phyloP scores from a whole-genome alignment of 2,888 invertebrate species.

The Eupithecia pulchellata region DNA sequence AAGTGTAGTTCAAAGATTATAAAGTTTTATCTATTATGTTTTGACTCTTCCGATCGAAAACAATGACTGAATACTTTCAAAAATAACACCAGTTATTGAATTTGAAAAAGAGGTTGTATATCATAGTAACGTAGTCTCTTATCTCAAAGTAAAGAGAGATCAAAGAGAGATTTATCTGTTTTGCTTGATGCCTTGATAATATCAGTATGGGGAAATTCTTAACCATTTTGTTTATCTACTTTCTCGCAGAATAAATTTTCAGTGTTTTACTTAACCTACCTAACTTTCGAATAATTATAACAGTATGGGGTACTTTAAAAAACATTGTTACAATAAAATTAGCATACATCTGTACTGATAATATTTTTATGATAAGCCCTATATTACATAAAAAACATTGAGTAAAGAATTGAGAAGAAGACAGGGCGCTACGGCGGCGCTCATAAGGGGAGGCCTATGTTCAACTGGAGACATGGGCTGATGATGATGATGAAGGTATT shows the following conservation, averaged over 20 bases:
- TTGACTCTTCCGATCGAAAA: neutral
- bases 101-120: neutral
- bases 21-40: neutral
- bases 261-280: neutral
- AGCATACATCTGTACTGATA: too few relatives aligned
- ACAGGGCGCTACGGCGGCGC: too few relatives aligned
- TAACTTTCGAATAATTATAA: neutral
- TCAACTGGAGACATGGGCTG: too few relatives aligned
- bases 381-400: too few relatives aligned
- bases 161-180: neutral
- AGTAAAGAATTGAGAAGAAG: too few relatives aligned
- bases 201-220: neutral
- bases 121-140: conserved; percentile 24
- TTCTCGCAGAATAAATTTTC: neutral
- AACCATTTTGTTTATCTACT: neutral
- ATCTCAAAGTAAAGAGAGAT: conserved; percentile 16
- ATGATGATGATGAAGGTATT: too few relatives aligned
- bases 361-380: too few relatives aligned
- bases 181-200: neutral
- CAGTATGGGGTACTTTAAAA: too few relatives aligned
- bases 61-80: neutral
- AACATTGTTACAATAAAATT: too few relatives aligned
- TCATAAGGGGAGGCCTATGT: too few relatives aligned
- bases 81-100: neutral
- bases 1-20: too few relatives aligned